These are phyloP conservation scores for Plestiodon gilberti DNA, from an alignment of 2,113 vertebrate species.

Conservation along the genomic window DNA sequence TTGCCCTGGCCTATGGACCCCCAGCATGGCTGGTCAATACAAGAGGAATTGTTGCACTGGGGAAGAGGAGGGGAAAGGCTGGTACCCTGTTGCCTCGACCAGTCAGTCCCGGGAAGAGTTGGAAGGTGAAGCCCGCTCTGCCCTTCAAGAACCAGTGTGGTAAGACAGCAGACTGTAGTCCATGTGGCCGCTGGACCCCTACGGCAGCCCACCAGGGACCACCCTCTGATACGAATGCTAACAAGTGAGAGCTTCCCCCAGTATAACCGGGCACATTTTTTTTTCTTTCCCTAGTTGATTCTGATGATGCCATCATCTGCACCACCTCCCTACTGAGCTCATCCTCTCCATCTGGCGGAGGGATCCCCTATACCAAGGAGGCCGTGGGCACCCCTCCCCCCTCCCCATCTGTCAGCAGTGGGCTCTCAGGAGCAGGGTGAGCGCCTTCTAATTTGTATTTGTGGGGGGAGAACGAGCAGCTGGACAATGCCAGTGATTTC, in stretches of 20 bases:
- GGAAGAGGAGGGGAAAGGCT: not conserved
- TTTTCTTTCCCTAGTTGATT: constrained; percentile 80
- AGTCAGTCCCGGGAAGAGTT: not conserved
- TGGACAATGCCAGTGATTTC: not conserved
- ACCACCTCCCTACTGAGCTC: constrained; percentile 83
- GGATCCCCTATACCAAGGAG: constrained; percentile 81
- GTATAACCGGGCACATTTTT: not conserved
- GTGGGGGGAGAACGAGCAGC: not conserved
- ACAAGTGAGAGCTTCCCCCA: not conserved
- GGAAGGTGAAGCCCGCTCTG: not conserved
- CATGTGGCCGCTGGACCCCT: not conserved
- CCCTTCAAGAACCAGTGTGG: not conserved
- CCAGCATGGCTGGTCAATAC: no score
- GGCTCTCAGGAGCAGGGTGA: constrained; percentile 85
- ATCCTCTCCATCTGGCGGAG: constrained; percentile 72
- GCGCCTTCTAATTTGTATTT: not conserved
- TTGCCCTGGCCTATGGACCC: not conserved
- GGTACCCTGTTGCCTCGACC: not conserved
- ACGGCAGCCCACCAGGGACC: not conserved
- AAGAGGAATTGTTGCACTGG: not conserved
- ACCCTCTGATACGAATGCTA: not conserved
- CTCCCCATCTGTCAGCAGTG: constrained; percentile 87
- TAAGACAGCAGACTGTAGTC: not conserved
- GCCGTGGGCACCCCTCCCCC: constrained; percentile 86
- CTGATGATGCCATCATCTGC: constrained; percentile 85